These are phyloP conservation scores for Pollenia labialis DNA, from an alignment of 2,888 invertebrate genomes.

Conservation along the genomic window DNA sequence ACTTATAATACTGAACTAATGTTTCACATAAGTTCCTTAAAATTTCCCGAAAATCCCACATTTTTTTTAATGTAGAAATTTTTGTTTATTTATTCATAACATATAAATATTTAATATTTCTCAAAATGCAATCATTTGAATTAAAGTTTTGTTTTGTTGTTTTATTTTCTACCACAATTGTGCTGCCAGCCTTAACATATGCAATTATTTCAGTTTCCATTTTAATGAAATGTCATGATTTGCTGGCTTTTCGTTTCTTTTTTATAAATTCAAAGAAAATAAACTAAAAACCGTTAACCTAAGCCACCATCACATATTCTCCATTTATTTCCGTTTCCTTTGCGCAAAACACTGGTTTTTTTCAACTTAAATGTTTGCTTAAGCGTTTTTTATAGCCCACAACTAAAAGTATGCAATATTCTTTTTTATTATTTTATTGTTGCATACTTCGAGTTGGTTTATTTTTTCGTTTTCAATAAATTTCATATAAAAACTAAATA, in stretches of 20 bases:
- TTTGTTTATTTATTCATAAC: too few relatives aligned
- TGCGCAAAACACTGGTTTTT: background rate
- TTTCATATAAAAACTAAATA: background rate
- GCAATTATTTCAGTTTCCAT: slow-evolving; percentile 36
- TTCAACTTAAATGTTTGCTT: slow-evolving; percentile 27
- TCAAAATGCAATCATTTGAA: too few relatives aligned
- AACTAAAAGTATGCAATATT: slow-evolving; percentile 38
- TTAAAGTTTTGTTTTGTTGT: too few relatives aligned
- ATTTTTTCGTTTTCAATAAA: slow-evolving; percentile 17
- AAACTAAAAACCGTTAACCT: slow-evolving; percentile 32
- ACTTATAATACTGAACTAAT: too few relatives aligned
- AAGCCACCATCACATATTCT: slow-evolving; percentile 33
- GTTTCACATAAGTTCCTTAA: too few relatives aligned
- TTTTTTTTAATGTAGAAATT: too few relatives aligned
- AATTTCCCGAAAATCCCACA: too few relatives aligned
- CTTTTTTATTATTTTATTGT: slow-evolving; percentile 1
- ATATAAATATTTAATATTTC: too few relatives aligned
- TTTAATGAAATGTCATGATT: slow-evolving; percentile 46
- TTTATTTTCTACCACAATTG: slow-evolving; percentile 22
- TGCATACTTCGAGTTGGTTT: background rate
- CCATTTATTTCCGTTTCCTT: slow-evolving; percentile 43
- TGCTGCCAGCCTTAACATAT: slow-evolving; percentile 49
- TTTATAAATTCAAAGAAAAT: background rate
- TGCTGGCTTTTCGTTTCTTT: background rate
- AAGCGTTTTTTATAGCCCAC: slow-evolving; percentile 27